These are phyloP conservation scores for Yponomeuta plumbellus DNA, from an alignment of 2,888 invertebrate species.

Conservation along the genomic window DNA sequence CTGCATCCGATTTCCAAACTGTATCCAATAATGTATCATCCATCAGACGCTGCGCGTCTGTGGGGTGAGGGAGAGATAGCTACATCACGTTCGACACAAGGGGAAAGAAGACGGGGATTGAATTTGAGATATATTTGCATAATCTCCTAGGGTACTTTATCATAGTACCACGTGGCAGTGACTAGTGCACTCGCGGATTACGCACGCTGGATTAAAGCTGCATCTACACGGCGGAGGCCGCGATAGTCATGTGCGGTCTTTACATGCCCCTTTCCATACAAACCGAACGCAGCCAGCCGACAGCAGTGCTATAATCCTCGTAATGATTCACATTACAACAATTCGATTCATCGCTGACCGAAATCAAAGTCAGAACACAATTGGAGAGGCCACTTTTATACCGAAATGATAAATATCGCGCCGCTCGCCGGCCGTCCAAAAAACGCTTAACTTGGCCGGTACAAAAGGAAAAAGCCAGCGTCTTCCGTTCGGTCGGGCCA, in stretches of 20 bases:
- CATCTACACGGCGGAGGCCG: slow-evolving; percentile 17
- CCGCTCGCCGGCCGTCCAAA: slow-evolving; percentile 65
- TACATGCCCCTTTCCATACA: background rate
- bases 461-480: slow-evolving; percentile 75
- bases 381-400: slow-evolving; percentile 63
- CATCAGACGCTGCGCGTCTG: slow-evolving; percentile 65
- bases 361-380: slow-evolving; percentile 58
- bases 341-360: slow-evolving; percentile 33
- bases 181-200: slow-evolving; percentile 74
- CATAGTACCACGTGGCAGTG: slow-evolving; percentile 76
- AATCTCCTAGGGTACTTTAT: slow-evolving; percentile 74
- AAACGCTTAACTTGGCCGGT: slow-evolving; percentile 75
- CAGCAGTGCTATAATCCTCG: background rate
- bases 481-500: slow-evolving; percentile 74
- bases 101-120: slow-evolving; percentile 46
- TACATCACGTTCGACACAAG: slow-evolving; percentile 31
- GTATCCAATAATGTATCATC: slow-evolving; percentile 76
- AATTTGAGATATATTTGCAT: slow-evolving; percentile 72
- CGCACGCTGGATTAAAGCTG: slow-evolving; percentile 60
- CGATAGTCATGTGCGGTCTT: background rate
- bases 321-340: slow-evolving; percentile 12
- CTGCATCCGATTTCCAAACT: slow-evolving; percentile 71
- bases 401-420: slow-evolving; percentile 72
- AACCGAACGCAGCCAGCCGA: background rate
- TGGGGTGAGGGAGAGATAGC: slow-evolving; percentile 57